Base-by-base conservation (phyloP, 1,140 invertebrate species). In the Argopecten irradians region DNA sequence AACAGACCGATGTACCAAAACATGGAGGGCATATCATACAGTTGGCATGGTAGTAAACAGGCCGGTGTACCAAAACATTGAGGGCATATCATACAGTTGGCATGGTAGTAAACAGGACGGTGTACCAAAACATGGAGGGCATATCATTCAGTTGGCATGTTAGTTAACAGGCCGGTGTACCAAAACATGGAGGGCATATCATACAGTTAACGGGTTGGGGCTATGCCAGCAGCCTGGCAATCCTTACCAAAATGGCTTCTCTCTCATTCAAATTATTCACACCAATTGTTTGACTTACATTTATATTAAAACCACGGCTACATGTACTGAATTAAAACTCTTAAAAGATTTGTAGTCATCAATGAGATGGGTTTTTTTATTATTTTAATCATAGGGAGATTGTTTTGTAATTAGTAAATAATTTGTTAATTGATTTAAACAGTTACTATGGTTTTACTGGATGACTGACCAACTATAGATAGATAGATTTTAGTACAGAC, bases 1-100 rank as follows among this genome's bases (percentile, higher is more conserved):
- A n/a, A n/a, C n/a, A n/a, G n/a, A n/a, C n/a, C n/a, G n/a, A n/a
- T 71, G 55, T 71, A 71, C 55, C 55, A 71, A 71, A 55, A 28
- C 22, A 71, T n/a, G 5, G n/a, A 28, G 55, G 55, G n/a, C 55
- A 28, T 71, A 55, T 55, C 43, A 13, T 55, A 71, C 55, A n/a
- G 1, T n/a, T 5, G 28, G 13, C 2, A 28, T n/a, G 22, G n/a
- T 71, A n/a, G 55, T 28, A n/a, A n/a, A n/a, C n/a, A n/a, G n/a
- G n/a, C n/a, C n/a, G n/a, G 55, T 71, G 55, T 71, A 71, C 55
- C 55, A 71, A 71, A 55, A 28, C 22, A 71, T n/a, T 16, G n/a
- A 28, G 55, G 55, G n/a, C 55, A 28, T 71, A 55, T 55, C 43
- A 13, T 55, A 71, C 55, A n/a, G 1, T n/a, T 5, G 28, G 13